phyloP scores from a whole-genome alignment of 92 coral and sea anemone genomes.

The Desmophyllum pertusum region DNA sequence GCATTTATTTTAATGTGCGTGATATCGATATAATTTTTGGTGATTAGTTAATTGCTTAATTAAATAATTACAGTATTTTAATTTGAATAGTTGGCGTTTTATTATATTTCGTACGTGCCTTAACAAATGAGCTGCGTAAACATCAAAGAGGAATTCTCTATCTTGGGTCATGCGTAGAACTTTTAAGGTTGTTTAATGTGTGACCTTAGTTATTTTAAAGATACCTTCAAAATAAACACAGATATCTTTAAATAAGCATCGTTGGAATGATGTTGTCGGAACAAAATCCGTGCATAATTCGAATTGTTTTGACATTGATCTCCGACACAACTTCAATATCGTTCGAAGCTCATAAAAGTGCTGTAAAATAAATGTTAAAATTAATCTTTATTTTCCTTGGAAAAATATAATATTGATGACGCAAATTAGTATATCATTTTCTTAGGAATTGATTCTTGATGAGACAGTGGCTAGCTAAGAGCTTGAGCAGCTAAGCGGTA shows the following conservation, averaged over 20 bases:
- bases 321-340: no score
- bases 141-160: neutral
- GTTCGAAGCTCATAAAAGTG: no score
- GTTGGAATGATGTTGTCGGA: neutral
- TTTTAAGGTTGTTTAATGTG: neutral
- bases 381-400: neutral
- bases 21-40: neutral
- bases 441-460: neutral
- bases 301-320: neutral
- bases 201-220: neutral
- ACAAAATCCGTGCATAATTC: neutral
- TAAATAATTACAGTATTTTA: neutral
- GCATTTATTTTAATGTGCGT: neutral
- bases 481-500: neutral
- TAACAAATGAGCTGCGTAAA: neutral
- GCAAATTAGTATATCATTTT: neutral
- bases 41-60: conserved; percentile 4
- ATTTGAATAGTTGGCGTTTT: neutral
- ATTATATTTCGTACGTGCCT: neutral
- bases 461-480: neutral
- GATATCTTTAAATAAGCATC: neutral
- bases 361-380: no score
- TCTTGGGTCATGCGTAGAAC: neutral
- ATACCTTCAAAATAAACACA: neutral
- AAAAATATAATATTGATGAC: neutral